Percentiles rank a stretch among this genome's conserved stretches.
Conservation (phyloP, 1,140 invertebrate genomes). For the Trichonephila clavipes region DNA sequence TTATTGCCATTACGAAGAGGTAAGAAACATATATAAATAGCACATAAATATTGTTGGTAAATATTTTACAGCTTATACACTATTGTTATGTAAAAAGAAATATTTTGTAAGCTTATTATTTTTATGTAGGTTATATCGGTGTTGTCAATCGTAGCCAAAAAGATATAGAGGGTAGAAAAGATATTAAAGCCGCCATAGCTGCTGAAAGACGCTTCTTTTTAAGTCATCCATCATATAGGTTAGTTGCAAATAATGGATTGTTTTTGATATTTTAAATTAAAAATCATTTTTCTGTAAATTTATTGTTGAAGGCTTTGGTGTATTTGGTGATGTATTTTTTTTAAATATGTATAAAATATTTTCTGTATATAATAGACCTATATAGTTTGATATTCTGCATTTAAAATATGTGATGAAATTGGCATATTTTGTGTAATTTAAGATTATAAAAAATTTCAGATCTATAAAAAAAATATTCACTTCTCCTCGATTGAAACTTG, state of each 20-base stretch:
- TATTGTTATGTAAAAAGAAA: background rate
- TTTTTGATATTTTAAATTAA: too few species aligned
- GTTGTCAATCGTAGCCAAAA: constrained; percentile 98
- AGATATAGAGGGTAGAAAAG: constrained; percentile 91
- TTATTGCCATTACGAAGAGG: constrained; percentile 78
- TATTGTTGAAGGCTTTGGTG: too few species aligned
- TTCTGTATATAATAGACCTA: too few species aligned
- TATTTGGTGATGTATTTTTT: too few species aligned
- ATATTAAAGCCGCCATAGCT: constrained; percentile 95
- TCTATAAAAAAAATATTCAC: too few species aligned
- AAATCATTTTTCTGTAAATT: too few species aligned
- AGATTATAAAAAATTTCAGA: too few species aligned
- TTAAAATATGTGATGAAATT: too few species aligned
- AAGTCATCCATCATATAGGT: constrained; percentile 93
- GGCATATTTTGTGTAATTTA: too few species aligned
- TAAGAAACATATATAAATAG: background rate
- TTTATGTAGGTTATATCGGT: constrained; percentile 89
- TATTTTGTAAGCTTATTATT: background rate
- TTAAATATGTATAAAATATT: too few species aligned
- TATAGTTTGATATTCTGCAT: too few species aligned
- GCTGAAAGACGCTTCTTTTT: constrained; percentile 99
- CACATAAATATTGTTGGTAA: background rate
- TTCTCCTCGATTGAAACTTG: too few species aligned
- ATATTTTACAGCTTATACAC: background rate
- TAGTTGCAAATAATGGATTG: background rate